These are phyloP conservation scores for Trematomus bernacchii DNA, from an alignment of 2,797 vertebrate species.

Conservation along the genomic window DNA sequence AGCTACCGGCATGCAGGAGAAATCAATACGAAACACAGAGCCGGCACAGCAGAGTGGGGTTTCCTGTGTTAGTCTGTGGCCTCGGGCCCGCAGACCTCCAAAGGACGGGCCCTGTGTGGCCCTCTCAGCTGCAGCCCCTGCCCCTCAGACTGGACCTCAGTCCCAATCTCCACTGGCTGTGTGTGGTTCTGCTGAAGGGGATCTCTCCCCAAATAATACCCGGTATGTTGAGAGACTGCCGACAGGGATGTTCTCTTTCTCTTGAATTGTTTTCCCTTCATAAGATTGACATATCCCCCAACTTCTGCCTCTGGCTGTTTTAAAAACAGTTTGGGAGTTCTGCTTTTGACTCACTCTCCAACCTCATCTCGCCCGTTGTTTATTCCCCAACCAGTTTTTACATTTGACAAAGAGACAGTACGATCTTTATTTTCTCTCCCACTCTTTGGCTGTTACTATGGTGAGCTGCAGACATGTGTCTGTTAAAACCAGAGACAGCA, in stretches of 20 bases:
- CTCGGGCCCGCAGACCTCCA: slow-evolving; percentile 79
- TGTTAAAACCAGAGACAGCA: slow-evolving; percentile 55
- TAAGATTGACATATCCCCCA: slow-evolving; percentile 79
- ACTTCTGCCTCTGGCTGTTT: slow-evolving; percentile 74
- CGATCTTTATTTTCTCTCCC: slow-evolving; percentile 72
- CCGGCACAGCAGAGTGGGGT: slow-evolving; percentile 74
- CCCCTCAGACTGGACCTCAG: slow-evolving; percentile 70
- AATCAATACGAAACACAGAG: slow-evolving; percentile 85
- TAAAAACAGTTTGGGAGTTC: slow-evolving; percentile 68
- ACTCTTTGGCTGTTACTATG: slow-evolving; percentile 55
- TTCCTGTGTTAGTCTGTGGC: slow-evolving; percentile 80
- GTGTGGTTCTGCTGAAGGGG: slow-evolving; percentile 82
- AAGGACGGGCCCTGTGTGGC: slow-evolving; percentile 76
- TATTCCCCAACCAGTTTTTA: slow-evolving; percentile 75
- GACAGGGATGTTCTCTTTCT: slow-evolving; percentile 73
- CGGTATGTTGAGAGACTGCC: slow-evolving; percentile 70
- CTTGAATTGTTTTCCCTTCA: slow-evolving; percentile 65
- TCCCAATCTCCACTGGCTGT: slow-evolving; percentile 71
- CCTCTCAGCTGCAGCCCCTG: slow-evolving; percentile 72
- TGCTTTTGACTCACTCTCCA: slow-evolving; percentile 75
- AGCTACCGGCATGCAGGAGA: slow-evolving; percentile 78
- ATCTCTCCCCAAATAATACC: slow-evolving; percentile 75
- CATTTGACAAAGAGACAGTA: slow-evolving; percentile 79
- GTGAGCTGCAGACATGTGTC: slow-evolving; percentile 60
- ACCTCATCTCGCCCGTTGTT: slow-evolving; percentile 61